phyloP scores from a whole-genome alignment of 1,140 invertebrate species.

The Dolichoris vasculosae region DNA sequence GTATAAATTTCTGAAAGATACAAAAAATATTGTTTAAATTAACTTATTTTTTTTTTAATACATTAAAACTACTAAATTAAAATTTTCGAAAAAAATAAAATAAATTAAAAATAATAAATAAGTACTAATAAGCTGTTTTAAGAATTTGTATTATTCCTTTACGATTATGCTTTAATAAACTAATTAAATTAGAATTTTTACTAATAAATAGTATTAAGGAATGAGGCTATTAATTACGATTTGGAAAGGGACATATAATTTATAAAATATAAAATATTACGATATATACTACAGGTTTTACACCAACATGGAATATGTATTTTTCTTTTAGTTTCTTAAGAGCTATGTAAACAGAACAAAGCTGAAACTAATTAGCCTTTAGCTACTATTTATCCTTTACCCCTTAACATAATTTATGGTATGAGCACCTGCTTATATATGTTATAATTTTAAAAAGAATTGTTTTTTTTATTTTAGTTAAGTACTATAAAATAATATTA shows the following conservation, averaged over 20 bases:
- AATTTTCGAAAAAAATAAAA: too few species aligned
- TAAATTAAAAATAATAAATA: too few species aligned
- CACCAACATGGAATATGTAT: constrained; percentile 35
- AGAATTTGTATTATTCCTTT: too few species aligned
- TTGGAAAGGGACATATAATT: too few species aligned
- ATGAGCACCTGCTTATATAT: neutral
- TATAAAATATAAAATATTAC: neutral
- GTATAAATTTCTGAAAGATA: too few species aligned
- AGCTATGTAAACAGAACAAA: constrained; percentile 34
- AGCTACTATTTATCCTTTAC: constrained; percentile 10
- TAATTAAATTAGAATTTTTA: too few species aligned
- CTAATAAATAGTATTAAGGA: neutral
- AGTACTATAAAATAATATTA: too few species aligned
- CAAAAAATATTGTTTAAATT: too few species aligned
- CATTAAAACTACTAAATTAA: too few species aligned
- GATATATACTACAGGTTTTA: neutral
- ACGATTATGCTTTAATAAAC: too few species aligned
- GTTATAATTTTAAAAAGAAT: neutral
- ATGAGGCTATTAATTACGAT: too few species aligned
- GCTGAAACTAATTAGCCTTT: neutral
- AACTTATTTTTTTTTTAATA: too few species aligned
- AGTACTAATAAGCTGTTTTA: neutral
- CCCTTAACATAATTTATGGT: constrained; percentile 8
- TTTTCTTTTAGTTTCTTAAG: constrained; percentile 19
- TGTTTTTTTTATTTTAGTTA: constrained; percentile 6